A percentile compares a stretch with the other conserved stretches of the same genome.
These are phyloP conservation scores for Tinea pellionella DNA, from an alignment of 2,888 invertebrate species.

Conservation along the genomic window DNA sequence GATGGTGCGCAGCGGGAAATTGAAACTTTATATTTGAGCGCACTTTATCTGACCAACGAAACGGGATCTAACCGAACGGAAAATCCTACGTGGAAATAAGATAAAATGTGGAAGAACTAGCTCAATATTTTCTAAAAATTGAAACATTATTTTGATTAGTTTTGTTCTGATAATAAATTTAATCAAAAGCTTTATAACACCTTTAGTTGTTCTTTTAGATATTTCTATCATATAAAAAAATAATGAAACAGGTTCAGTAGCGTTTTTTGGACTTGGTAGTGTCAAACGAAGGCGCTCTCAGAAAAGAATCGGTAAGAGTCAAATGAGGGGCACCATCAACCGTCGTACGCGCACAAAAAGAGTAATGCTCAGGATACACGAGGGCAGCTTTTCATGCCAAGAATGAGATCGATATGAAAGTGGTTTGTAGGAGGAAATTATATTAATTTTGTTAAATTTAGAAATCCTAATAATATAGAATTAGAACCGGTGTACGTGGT, in stretches of 20 bases:
- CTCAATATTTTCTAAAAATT: conserved; percentile 36
- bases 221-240: no score
- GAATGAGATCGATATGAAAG: no score
- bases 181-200: conserved; percentile 11
- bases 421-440: no score
- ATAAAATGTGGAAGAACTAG: conserved; percentile 43
- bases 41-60: conserved; percentile 55
- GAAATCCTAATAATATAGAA: background rate
- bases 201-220: no score
- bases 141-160: conserved; percentile 33
- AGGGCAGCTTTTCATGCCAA: no score
- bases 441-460: background rate
- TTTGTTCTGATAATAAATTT: conserved; percentile 22
- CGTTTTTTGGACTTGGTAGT: no score
- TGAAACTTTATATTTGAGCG: conserved; percentile 64
- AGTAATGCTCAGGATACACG: no score
- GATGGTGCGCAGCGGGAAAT: conserved; percentile 44
- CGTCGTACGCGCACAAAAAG: no score
- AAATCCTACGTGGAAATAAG: conserved; percentile 51
- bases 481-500: background rate
- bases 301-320: no score
- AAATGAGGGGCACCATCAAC: no score
- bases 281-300: no score
- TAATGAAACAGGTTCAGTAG: no score
- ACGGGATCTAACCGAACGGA: conserved; percentile 41